Conservation (phyloP, 2,888 invertebrate species). For the Isoperla grammatica region DNA sequence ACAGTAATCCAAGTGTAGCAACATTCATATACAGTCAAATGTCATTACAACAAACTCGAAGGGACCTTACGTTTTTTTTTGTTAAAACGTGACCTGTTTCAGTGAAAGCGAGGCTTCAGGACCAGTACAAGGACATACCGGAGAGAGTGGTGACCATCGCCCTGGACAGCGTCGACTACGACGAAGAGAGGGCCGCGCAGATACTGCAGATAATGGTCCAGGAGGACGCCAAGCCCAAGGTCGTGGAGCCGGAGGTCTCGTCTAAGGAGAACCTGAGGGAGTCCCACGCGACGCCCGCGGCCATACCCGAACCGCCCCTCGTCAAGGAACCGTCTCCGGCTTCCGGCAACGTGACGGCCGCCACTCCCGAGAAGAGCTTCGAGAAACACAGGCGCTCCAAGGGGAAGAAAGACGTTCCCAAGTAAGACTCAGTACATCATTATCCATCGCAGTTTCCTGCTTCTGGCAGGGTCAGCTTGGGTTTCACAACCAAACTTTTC, state of each 20-base stretch:
- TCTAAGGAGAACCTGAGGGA: not conserved
- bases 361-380: slow-evolving; percentile 32
- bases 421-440: slow-evolving; percentile 40
- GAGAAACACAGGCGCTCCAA: slow-evolving; percentile 42
- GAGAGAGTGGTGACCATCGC: slow-evolving; percentile 80
- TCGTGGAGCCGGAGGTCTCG: not conserved
- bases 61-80: too few relatives aligned
- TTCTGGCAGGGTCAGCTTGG: too few relatives aligned
- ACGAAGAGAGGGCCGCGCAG: slow-evolving; percentile 73
- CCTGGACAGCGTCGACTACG: slow-evolving; percentile 80
- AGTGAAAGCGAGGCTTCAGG: slow-evolving; percentile 66
- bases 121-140: slow-evolving; percentile 67
- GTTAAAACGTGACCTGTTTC: too few relatives aligned
- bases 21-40: too few relatives aligned
- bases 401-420: slow-evolving; percentile 44
- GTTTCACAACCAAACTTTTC: too few relatives aligned
- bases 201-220: slow-evolving; percentile 67
- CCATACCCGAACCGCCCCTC: slow-evolving; percentile 18
- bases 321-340: slow-evolving; percentile 19
- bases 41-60: too few relatives aligned
- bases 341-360: slow-evolving; percentile 14
- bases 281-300: not conserved
- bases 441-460: too few relatives aligned
- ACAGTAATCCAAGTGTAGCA: too few relatives aligned
- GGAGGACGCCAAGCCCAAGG: slow-evolving; percentile 51